Evolutionary conservation across 2,113 vertebrate genomes (phyloP).

Genomic region (Rhinogobius similis): DNA sequence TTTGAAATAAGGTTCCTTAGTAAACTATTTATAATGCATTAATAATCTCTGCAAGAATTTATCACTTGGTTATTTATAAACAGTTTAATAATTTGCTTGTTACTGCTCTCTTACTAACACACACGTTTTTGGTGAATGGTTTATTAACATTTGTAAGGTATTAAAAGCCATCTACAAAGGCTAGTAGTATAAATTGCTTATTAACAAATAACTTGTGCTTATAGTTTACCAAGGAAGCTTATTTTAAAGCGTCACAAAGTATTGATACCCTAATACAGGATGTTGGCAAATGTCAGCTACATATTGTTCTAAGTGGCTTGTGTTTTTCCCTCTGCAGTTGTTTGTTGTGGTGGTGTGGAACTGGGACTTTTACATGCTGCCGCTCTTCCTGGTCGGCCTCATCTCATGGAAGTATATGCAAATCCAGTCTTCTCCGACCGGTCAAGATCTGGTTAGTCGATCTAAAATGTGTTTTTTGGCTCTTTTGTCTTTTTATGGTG

Average conservation of each 20-base stretch:
- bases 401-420: slow-evolving; percentile 88
- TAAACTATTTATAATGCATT: no score
- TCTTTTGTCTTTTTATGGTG: slow-evolving; percentile 3
- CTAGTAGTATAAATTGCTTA: no score
- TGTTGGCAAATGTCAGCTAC: not conserved
- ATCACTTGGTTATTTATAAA: no score
- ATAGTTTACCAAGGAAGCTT: no score
- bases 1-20: no score
- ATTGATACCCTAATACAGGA: not conserved
- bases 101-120: no score
- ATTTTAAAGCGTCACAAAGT: not conserved
- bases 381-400: slow-evolving; percentile 85
- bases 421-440: slow-evolving; percentile 76
- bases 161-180: no score
- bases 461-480: not conserved
- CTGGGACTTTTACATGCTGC: slow-evolving; percentile 94
- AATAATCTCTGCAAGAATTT: no score
- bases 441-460: slow-evolving; percentile 84
- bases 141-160: no score
- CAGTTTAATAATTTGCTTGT: no score
- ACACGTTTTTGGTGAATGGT: no score
- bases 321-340: slow-evolving; percentile 73
- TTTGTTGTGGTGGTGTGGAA: slow-evolving; percentile 91
- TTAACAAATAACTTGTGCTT: no score
- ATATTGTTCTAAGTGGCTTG: not conserved